Conservation (phyloP, 1,140 invertebrate species). For the Piezodorus guildinii region DNA sequence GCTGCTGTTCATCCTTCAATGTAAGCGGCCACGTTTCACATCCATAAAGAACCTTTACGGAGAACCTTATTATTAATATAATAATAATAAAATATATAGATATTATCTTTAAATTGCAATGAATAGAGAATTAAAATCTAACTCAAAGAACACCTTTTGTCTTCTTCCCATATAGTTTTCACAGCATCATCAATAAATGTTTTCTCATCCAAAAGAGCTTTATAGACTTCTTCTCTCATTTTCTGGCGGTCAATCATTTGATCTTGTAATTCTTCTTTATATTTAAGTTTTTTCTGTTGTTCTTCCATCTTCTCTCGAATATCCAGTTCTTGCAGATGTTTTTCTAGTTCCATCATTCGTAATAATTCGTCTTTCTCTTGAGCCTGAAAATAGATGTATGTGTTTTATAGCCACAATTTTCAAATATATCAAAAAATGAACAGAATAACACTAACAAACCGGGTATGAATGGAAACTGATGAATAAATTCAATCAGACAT, state of each 20-base stretch:
- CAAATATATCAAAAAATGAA: neutral
- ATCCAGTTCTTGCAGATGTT: conserved; percentile 8
- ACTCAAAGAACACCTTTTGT: conserved; percentile 20
- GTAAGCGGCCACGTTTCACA: too few relatives aligned
- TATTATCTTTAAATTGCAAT: neutral
- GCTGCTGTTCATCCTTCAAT: too few relatives aligned
- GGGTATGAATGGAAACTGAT: too few relatives aligned
- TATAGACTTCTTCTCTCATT: conserved; percentile 16
- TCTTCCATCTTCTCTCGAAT: conserved; percentile 3
- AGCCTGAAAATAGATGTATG: neutral
- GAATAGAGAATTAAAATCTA: neutral
- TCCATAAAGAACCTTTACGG: too few relatives aligned
- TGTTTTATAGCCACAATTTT: neutral
- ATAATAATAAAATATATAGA: too few relatives aligned
- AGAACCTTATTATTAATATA: too few relatives aligned
- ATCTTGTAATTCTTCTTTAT: conserved; percentile 21
- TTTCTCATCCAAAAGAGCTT: conserved; percentile 24
- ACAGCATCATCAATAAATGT: conserved; percentile 24
- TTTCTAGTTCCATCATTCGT: neutral
- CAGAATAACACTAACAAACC: too few relatives aligned
- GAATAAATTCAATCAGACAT: too few relatives aligned
- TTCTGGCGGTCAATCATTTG: conserved; percentile 22
- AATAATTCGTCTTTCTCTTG: conserved; percentile 12
- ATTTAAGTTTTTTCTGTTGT: conserved; percentile 12
- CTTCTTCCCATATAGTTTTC: conserved; percentile 22